phyloP scores from a whole-genome alignment of 2,113 vertebrate genomes.

The Collichthys lucidus region DNA sequence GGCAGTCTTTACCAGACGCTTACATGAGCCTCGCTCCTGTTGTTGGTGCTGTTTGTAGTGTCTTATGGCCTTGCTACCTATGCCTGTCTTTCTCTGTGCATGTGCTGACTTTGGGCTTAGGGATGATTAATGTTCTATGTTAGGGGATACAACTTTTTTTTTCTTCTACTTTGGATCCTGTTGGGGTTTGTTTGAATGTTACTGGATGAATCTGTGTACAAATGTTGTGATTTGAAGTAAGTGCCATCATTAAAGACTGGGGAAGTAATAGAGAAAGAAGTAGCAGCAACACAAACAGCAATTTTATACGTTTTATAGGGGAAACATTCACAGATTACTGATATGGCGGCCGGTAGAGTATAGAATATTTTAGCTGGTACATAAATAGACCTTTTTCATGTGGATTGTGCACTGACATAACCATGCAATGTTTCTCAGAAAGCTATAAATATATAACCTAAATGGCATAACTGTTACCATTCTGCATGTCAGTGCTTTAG shows the following conservation, averaged over 20 bases:
- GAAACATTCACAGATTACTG: too few species aligned
- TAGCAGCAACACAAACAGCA: neutral
- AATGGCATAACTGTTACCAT: too few species aligned
- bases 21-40: neutral
- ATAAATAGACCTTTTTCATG: too few species aligned
- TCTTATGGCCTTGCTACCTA: slow-evolving; percentile 33
- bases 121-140: neutral
- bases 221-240: neutral
- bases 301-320: too few species aligned
- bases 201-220: neutral
- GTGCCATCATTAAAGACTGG: neutral
- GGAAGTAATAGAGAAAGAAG: neutral
- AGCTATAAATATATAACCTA: too few species aligned
- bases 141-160: neutral
- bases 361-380: too few species aligned
- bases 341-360: too few species aligned
- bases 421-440: too few species aligned
- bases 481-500: too few species aligned
- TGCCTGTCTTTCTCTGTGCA: slow-evolving; percentile 69
- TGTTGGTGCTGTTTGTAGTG: neutral
- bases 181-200: neutral
- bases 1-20: slow-evolving; percentile 1
- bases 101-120: slow-evolving; percentile 59
- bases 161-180: neutral
- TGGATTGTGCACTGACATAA: too few species aligned